Base-by-base conservation (phyloP, 2,113 vertebrate genomes). In the Cranoglanis bouderius region DNA sequence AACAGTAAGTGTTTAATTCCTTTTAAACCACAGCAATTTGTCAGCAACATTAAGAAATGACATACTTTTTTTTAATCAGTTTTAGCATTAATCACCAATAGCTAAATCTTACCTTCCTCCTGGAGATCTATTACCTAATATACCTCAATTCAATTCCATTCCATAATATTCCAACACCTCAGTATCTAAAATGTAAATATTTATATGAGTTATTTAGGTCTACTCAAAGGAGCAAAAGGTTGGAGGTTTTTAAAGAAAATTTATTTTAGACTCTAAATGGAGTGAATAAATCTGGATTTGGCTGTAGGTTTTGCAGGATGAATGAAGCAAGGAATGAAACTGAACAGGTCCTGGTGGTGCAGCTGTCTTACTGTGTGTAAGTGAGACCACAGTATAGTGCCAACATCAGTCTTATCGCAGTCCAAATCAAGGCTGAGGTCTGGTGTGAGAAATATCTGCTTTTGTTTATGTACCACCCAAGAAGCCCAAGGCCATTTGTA, bases 381-480 rank as follows among this genome's bases (percentile, higher is more conserved):
- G 9, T 59, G 19, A 82, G 32, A 82, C 21, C 19, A 59, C 13
- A 61, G 55, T 40, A 57, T 57, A 55, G 51, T 55, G 80, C 51
- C 80, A 59, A 26, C 51, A 40, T 61, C n/a, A 55, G 49, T 40
- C 57, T 83, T 61, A 83, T 83, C 55, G 29, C 35, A 63, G 57
- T 59, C 14, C 29, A 80, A 51, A 82, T 84, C 35, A 61, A 0
- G 24, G 55, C 55, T 83, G 29, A 81, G 6, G 51, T 82, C 51
- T 82, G 57, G 12, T 84, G 55, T 83, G 55, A 61, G 35, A 59
- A 83, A 83, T 83, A 83, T 83, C 55, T 55, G n/a, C 49, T 53
- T 59, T 38, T 82, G 81, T 59, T 61, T 84, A 84, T 83, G 82
- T 57, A 38, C 57, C 82, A 63, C 82, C 35, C 82, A 63, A 43